Evolutionary conservation across 2,113 vertebrate genomes (phyloP).

Genomic region (Gallinago media): DNA sequence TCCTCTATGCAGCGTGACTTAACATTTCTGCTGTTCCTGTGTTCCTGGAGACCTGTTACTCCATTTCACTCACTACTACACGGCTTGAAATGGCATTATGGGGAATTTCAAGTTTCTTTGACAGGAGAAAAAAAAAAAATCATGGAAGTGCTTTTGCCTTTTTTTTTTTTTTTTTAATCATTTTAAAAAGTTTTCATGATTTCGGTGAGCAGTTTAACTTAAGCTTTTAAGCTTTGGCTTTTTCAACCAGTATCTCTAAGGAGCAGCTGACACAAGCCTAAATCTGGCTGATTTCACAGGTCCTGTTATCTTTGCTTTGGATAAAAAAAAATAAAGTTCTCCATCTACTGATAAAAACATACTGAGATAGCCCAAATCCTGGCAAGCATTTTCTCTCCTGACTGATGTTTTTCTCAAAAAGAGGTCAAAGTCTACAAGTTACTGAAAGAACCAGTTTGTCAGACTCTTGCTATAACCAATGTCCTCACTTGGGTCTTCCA

Average conservation of each 20-base stretch:
- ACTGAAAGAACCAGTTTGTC: background rate
- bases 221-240: background rate
- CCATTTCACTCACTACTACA: background rate
- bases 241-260: background rate
- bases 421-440: background rate
- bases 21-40: background rate
- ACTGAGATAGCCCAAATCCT: background rate
- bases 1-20: background rate
- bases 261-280: background rate
- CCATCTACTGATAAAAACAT: background rate
- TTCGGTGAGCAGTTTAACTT: background rate
- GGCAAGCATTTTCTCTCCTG: background rate
- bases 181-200: background rate
- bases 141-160: background rate
- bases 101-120: background rate
- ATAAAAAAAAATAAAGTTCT: background rate
- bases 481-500: background rate
- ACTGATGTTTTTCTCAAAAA: background rate
- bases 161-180: background rate
- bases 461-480: background rate
- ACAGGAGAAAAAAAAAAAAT: background rate
- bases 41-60: background rate
- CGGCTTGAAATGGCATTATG: rapidly evolving
- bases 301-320: background rate
- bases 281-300: background rate